A percentile compares a stretch with the other conserved stretches of the same genome.
These are phyloP conservation scores for Nebria ingens DNA, from an alignment of 1,140 invertebrate species.

Conservation along the genomic window DNA sequence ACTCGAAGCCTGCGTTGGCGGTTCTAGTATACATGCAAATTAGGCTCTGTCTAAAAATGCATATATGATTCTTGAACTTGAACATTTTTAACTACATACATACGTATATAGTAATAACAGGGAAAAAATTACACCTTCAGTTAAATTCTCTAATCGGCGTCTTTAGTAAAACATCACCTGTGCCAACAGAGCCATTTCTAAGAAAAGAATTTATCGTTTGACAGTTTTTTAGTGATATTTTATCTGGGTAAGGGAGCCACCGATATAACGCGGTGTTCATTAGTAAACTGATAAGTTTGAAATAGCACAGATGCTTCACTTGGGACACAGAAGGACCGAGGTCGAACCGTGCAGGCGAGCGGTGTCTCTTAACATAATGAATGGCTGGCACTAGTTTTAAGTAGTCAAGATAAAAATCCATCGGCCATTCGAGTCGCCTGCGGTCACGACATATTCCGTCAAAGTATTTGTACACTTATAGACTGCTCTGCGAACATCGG, in stretches of 20 bases:
- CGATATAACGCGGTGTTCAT: background rate
- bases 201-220: background rate
- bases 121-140: too few relatives aligned
- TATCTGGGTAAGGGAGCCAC: background rate
- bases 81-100: too few relatives aligned
- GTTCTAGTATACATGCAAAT: too few relatives aligned
- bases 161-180: too few relatives aligned
- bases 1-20: too few relatives aligned
- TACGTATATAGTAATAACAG: too few relatives aligned
- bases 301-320: constrained; percentile 6
- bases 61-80: too few relatives aligned
- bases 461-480: background rate
- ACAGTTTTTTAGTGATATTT: background rate
- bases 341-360: background rate
- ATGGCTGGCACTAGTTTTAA: constrained; percentile 5
- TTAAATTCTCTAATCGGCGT: too few relatives aligned
- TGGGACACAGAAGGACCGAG: background rate
- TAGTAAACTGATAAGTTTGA: constrained; percentile 6
- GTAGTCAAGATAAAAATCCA: constrained; percentile 9
- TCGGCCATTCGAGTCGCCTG: background rate
- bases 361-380: background rate
- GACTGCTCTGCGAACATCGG: too few relatives aligned
- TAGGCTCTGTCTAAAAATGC: too few relatives aligned
- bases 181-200: too few relatives aligned
- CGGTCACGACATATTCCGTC: background rate